phyloP scores from a whole-genome alignment of 2,797 vertebrate species.

The Cygnus olor region DNA sequence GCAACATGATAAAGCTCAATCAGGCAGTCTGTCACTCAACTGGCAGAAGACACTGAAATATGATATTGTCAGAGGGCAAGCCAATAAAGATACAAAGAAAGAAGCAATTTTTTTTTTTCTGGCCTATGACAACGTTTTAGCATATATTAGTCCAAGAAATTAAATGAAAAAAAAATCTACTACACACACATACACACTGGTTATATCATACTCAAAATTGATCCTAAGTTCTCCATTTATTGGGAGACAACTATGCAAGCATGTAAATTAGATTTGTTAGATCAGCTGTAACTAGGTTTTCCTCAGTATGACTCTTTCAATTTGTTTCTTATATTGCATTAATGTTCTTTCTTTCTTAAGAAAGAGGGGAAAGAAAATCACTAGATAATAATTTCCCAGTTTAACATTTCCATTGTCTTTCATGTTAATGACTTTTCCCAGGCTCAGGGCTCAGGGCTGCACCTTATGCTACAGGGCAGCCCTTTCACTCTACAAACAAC shows the following conservation, averaged over 20 bases:
- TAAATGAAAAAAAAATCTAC: neutral
- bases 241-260: neutral
- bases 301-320: neutral
- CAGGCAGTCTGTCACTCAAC: neutral
- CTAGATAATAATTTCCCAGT: neutral
- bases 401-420: slow-evolving; percentile 1
- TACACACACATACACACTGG: neutral
- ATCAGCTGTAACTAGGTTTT: neutral
- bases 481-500: neutral
- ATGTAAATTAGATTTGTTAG: neutral
- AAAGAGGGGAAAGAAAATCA: neutral
- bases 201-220: neutral
- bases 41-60: neutral
- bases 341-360: neutral
- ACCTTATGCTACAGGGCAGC: neutral
- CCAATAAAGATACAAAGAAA: neutral
- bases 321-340: neutral
- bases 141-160: neutral
- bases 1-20: neutral
- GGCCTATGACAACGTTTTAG: neutral
- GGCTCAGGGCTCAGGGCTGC: neutral
- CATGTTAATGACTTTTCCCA: neutral
- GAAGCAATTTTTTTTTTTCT: neutral
- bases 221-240: neutral
- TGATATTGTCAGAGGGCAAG: neutral